Conservation (phyloP, 2,113 vertebrate species). For the Girardinichthys multiradiatus region DNA sequence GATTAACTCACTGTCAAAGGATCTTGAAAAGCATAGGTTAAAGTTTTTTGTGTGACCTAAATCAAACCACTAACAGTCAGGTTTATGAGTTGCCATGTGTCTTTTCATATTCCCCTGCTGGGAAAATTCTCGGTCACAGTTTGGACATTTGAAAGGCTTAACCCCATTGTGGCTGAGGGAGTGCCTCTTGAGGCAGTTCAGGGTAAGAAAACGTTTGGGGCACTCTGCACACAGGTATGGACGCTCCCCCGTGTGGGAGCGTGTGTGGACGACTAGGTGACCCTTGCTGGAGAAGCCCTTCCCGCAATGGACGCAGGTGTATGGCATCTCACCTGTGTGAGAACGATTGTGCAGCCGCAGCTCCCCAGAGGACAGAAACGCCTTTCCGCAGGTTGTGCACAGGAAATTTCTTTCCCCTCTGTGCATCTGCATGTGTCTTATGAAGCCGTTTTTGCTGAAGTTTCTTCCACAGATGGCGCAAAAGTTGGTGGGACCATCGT, state of each 20-base stretch:
- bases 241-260: constrained; percentile 68
- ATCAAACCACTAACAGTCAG: constrained; percentile 7
- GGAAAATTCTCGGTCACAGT: constrained; percentile 65
- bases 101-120: constrained; percentile 72
- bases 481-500: constrained; percentile 48
- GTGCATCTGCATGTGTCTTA: constrained; percentile 71
- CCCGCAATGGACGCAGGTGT: constrained; percentile 66
- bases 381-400: constrained; percentile 69
- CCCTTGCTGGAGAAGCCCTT: constrained; percentile 68
- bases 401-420: constrained; percentile 65
- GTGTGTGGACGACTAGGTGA: constrained; percentile 61
- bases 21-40: too few species aligned
- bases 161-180: constrained; percentile 62
- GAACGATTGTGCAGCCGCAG: constrained; percentile 63
- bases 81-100: constrained; percentile 61
- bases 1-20: background rate
- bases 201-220: constrained; percentile 63
- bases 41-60: background rate
- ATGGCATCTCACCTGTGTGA: constrained; percentile 69
- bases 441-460: constrained; percentile 58
- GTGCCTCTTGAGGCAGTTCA: constrained; percentile 71
- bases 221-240: constrained; percentile 64
- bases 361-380: constrained; percentile 68
- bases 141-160: constrained; percentile 62
- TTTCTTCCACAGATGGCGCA: constrained; percentile 61